These are phyloP conservation scores for Halichondria panicea DNA, from an alignment of 37 sponge, comb jelly and placozoan species.

Conservation along the genomic window DNA sequence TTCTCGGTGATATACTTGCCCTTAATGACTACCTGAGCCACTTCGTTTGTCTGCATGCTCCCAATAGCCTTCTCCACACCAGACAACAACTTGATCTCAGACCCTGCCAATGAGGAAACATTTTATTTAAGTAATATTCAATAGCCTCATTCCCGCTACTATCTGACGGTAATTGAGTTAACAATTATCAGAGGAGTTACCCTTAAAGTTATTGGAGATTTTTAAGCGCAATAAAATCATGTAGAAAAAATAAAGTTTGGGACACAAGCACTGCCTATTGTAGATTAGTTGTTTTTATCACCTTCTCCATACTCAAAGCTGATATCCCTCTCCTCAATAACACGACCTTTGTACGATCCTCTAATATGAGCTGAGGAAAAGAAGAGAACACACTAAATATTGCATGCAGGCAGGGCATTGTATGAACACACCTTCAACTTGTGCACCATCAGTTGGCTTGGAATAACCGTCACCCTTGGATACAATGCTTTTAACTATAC, in stretches of 20 bases:
- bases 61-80: conserved; percentile 83
- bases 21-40: conserved; percentile 48
- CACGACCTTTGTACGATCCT: conserved; percentile 60
- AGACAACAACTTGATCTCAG: conserved; percentile 41
- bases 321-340: conserved; percentile 80
- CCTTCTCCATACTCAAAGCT: conserved; percentile 88
- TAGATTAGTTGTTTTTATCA: no score
- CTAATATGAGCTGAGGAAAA: conserved; percentile 56
- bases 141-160: no score
- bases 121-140: no score
- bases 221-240: neutral
- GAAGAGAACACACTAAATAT: conserved; percentile 21
- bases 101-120: conserved; percentile 41
- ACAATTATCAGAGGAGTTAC: no score
- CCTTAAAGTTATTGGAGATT: no score
- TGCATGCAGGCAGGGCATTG: neutral
- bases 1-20: conserved; percentile 75
- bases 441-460: conserved; percentile 76
- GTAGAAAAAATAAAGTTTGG: neutral
- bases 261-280: neutral
- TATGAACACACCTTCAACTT: conserved; percentile 6
- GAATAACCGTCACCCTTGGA: conserved; percentile 64
- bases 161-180: no score
- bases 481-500: conserved; percentile 60
- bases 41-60: conserved; percentile 82